Evolutionary conservation across 2,888 invertebrate species (phyloP).

Genomic region (Epinotia nisella): DNA sequence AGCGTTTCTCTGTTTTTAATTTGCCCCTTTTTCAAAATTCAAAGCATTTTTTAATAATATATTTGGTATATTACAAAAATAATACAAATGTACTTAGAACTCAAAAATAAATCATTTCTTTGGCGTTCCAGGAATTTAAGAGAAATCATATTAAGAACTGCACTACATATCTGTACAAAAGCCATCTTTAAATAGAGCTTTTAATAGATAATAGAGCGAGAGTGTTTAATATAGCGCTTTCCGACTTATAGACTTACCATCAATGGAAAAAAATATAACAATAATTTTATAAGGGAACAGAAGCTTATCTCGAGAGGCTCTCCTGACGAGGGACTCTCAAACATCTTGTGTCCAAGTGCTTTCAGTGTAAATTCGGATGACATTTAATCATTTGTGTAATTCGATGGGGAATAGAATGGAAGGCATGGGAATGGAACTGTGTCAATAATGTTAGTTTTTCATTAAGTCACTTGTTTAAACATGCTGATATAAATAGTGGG

Average conservation of each 20-base stretch:
- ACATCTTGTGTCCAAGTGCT: conserved; percentile 47
- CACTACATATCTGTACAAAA: not conserved
- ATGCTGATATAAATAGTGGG: too few relatives aligned
- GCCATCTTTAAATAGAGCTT: too few relatives aligned
- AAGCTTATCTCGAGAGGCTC: conserved; percentile 56
- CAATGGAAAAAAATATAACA: conserved; percentile 52
- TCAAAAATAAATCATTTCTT: too few relatives aligned
- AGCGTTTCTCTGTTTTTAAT: too few relatives aligned
- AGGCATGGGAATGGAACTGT: conserved; percentile 1
- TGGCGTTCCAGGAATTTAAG: too few relatives aligned
- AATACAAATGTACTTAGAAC: too few relatives aligned
- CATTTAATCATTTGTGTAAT: conserved; percentile 43
- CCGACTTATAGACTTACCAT: conserved; percentile 39
- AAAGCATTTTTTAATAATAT: too few relatives aligned
- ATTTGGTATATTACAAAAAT: too few relatives aligned
- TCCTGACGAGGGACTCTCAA: conserved; percentile 52
- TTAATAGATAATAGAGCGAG: too few relatives aligned
- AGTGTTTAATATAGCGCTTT: not conserved
- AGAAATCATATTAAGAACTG: not conserved
- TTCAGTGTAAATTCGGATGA: conserved; percentile 43
- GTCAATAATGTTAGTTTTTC: too few relatives aligned
- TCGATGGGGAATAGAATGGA: conserved; percentile 6
- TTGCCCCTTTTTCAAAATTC: too few relatives aligned
- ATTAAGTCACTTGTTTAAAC: too few relatives aligned
- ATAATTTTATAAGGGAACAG: conserved; percentile 54